Evolutionary conservation across 1,140 invertebrate species (phyloP).

Genomic region (Drosophila oshimai): DNA sequence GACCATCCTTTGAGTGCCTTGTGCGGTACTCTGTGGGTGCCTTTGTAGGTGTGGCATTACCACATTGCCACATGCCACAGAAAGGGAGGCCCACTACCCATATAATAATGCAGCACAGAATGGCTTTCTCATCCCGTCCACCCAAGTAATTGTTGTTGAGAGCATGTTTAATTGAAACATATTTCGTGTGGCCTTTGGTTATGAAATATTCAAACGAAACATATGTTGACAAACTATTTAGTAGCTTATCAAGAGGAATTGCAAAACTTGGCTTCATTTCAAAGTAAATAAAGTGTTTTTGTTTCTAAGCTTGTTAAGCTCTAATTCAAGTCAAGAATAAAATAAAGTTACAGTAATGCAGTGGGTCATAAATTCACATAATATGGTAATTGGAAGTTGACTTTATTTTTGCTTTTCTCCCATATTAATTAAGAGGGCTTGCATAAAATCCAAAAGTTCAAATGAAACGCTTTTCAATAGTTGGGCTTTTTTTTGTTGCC

Average conservation of each 20-base stretch:
- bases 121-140: not conserved
- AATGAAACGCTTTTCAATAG: not conserved
- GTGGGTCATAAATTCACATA: not conserved
- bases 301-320: too few species aligned
- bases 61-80: not conserved
- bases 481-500: not conserved
- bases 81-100: too few species aligned
- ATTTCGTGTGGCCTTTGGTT: not conserved
- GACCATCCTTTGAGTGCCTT: constrained; percentile 7
- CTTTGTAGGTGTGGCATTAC: constrained; percentile 11
- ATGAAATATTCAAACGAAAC: not conserved
- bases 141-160: constrained; percentile 15
- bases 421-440: too few species aligned
- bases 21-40: not conserved
- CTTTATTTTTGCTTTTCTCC: too few species aligned
- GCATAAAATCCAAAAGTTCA: not conserved
- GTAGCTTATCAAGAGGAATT: not conserved
- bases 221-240: not conserved
- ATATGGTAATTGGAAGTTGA: not conserved
- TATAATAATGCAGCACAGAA: not conserved
- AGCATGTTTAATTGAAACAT: constrained; percentile 17
- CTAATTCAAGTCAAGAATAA: too few species aligned
- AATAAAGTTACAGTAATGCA: too few species aligned
- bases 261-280: too few species aligned
- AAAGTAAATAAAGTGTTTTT: too few species aligned